Base-by-base conservation (phyloP, 2,888 invertebrate species). In the Teleiodes luculella region DNA sequence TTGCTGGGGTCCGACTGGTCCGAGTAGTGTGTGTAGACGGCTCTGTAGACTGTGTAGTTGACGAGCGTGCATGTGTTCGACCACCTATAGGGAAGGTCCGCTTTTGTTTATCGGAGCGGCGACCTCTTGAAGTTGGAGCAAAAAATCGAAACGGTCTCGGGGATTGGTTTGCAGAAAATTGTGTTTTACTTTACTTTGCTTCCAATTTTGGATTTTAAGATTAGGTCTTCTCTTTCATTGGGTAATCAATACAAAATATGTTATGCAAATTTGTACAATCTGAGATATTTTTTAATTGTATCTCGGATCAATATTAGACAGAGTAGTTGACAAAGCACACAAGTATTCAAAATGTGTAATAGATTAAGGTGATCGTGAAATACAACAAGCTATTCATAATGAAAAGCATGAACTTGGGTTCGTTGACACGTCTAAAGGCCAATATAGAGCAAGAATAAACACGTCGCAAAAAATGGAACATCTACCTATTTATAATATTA, bases 91-190 rank as follows among this genome's bases (percentile, higher is more conserved):
- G 61, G 65, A 72, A 67, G 71, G 69, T 65, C 66, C 67, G 74
- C 79, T 83, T 85, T 85, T 85, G 83, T 86, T 83, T 84, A 78
- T 78, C 69, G 68, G 68, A 61, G 57, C 57, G 54, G 62, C 64
- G 65, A 63, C 63, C 61, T 70, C 63, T 55, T 58, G 54, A 51
- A 48, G 59, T 61, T 45, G 43, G n/a, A 28, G 28, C 43, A 43
- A 43, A 67, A 67, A 70, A 57, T 57, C 59, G 4, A 50, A 53
- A 55, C 30, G 52, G 20, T 36, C 20, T 14, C 14, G 20, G 16
- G 30, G 45, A 47, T 62, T 58, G 51, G 56, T 56, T 58, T 46
- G 43, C 55, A 55, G 41, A 47, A 39, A 37, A 18, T n/a, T 18
- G 20, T 18, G 18, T 33, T 41, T 20, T 16, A 41, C 20, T 11